A percentile compares a stretch with the other conserved stretches of the same genome.
Evolutionary conservation across 2,113 vertebrate species (phyloP).

Genomic region (Morone chrysops): DNA sequence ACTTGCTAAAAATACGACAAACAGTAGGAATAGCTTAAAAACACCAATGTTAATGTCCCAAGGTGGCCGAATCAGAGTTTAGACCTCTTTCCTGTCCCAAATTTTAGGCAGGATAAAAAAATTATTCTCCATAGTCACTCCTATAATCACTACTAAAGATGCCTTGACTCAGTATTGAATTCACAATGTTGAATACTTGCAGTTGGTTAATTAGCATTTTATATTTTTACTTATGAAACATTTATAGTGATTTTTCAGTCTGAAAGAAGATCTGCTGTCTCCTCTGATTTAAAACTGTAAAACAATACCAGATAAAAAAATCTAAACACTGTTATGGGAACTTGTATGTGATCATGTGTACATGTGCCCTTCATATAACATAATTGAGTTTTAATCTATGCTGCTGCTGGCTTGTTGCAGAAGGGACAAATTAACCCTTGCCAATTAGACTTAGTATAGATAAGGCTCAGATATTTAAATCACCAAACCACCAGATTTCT

Average conservation of each 20-base stretch:
- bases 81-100: background rate
- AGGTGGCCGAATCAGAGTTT: background rate
- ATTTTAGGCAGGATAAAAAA: background rate
- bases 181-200: too few species aligned
- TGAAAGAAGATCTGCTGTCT: background rate
- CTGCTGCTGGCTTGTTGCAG: conserved; percentile 25
- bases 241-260: background rate
- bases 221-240: background rate
- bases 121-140: background rate
- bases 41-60: background rate
- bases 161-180: too few species aligned
- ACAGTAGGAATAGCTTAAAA: background rate
- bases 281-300: background rate
- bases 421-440: conserved; percentile 44
- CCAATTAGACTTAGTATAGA: conserved; percentile 57
- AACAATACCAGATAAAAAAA: background rate
- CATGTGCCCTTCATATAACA: background rate
- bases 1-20: background rate
- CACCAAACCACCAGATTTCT: conserved; percentile 51
- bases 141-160: too few species aligned
- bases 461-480: conserved; percentile 55
- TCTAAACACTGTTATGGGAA: conserved; percentile 4
- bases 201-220: too few species aligned
- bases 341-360: background rate
- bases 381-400: conserved; percentile 38